Conservation (phyloP, 2,888 invertebrate genomes). For the Thereva nobilitata region DNA sequence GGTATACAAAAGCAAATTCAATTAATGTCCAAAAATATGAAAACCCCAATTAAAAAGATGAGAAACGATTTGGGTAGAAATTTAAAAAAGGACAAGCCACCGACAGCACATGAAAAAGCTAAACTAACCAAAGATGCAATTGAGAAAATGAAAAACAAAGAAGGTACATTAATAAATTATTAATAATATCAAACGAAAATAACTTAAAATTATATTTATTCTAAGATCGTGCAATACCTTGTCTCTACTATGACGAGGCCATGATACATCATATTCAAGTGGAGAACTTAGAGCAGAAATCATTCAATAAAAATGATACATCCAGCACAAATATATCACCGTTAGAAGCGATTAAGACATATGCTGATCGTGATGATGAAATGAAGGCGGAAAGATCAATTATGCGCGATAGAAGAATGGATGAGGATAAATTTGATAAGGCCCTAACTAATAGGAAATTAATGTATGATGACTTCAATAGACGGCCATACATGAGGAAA, state of each 20-base stretch:
- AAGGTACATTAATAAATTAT: neutral
- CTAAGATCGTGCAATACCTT: constrained; percentile 25
- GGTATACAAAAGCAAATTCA: constrained; percentile 38
- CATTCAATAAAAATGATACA: constrained; percentile 1
- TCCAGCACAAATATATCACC: constrained; percentile 16
- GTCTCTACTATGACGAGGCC: constrained; percentile 24
- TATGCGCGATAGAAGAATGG: neutral
- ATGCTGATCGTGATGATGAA: constrained; percentile 29
- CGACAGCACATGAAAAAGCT: constrained; percentile 38
- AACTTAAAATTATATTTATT: neutral
- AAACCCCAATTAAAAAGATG: constrained; percentile 2
- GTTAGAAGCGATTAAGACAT: constrained; percentile 38
- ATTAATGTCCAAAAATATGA: constrained; percentile 26
- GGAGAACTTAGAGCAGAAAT: constrained; percentile 12
- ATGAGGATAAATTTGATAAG: neutral
- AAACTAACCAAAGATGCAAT: constrained; percentile 38
- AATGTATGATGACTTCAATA: too few species aligned
- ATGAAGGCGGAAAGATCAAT: neutral
- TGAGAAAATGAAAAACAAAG: constrained; percentile 36
- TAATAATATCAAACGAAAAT: neutral
- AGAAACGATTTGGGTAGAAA: neutral
- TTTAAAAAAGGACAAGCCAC: constrained; percentile 25
- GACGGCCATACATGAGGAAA: too few species aligned
- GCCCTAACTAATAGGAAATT: too few species aligned
- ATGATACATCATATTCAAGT: constrained; percentile 38